A percentile compares a stretch with the other conserved stretches of the same genome.
Conservation (phyloP, 1,140 invertebrate genomes). For the Carposina sasakii region DNA sequence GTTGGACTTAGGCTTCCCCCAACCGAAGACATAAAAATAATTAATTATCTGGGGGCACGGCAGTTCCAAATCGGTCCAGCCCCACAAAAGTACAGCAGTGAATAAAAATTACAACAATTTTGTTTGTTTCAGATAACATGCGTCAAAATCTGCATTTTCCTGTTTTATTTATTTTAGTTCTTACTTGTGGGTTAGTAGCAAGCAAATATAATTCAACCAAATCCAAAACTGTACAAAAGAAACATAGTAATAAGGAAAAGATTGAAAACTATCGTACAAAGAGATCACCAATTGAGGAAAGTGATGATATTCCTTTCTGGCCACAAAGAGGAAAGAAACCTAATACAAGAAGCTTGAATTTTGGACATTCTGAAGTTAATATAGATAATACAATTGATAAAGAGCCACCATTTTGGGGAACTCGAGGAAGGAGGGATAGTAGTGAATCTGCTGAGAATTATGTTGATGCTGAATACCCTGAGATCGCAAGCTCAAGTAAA, state of each 20-base stretch:
- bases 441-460: conserved; percentile 35
- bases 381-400: conserved; percentile 24
- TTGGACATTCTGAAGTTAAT: conserved; percentile 14
- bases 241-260: conserved; percentile 28
- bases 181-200: conserved; percentile 35
- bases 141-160: conserved; percentile 30
- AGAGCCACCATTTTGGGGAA: conserved; percentile 53
- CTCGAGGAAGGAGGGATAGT: conserved; percentile 42
- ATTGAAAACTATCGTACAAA: conserved; percentile 34
- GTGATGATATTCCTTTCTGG: conserved; percentile 27
- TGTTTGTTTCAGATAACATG: conserved; percentile 41
- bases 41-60: too few relatives aligned
- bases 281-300: conserved; percentile 31
- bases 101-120: too few relatives aligned
- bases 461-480: conserved; percentile 17
- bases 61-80: too few relatives aligned
- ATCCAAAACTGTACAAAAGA: conserved; percentile 22
- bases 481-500: background rate
- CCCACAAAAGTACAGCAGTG: too few relatives aligned
- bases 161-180: conserved; percentile 29
- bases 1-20: too few relatives aligned
- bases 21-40: too few relatives aligned
- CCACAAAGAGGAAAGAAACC: conserved; percentile 25
- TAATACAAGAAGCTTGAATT: conserved; percentile 2
- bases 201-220: conserved; percentile 45